Percentiles rank a stretch among this genome's conserved stretches.
Evolutionary conservation across 1,140 invertebrate genomes (phyloP).

Genomic region (Bombus impatiens): DNA sequence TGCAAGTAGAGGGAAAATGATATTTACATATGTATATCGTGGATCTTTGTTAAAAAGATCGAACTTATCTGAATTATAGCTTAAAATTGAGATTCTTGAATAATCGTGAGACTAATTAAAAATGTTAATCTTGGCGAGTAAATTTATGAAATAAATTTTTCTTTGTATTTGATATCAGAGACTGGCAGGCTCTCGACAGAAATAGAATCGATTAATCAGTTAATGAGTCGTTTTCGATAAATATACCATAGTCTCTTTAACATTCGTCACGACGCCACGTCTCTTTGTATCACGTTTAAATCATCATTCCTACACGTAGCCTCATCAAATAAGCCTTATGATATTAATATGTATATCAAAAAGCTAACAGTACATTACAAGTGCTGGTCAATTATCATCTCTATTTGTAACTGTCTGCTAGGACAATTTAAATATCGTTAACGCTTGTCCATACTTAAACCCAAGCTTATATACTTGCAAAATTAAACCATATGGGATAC

Average conservation of each 20-base stretch:
- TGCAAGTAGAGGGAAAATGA: too few species aligned
- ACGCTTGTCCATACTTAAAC: not conserved
- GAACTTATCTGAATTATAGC: too few species aligned
- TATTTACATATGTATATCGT: too few species aligned
- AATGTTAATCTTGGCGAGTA: too few species aligned
- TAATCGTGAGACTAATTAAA: too few species aligned
- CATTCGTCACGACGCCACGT: not conserved
- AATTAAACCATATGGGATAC: too few species aligned
- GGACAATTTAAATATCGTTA: not conserved
- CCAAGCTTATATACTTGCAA: too few species aligned
- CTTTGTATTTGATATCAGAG: not conserved
- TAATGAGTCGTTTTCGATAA: not conserved
- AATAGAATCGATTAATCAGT: not conserved
- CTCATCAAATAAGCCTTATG: not conserved
- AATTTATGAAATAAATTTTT: too few species aligned
- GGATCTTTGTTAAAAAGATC: too few species aligned
- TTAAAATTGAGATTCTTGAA: too few species aligned
- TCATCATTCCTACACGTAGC: constrained; percentile 9
- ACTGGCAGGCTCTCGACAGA: not conserved
- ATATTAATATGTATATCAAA: constrained; percentile 31
- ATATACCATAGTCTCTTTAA: not conserved
- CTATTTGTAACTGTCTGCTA: not conserved
- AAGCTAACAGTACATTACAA: constrained; percentile 17
- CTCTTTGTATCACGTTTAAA: constrained; percentile 15
- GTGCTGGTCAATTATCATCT: not conserved